phyloP scores from a whole-genome alignment of 2,113 vertebrate species.

The Chaetops frenatus region DNA sequence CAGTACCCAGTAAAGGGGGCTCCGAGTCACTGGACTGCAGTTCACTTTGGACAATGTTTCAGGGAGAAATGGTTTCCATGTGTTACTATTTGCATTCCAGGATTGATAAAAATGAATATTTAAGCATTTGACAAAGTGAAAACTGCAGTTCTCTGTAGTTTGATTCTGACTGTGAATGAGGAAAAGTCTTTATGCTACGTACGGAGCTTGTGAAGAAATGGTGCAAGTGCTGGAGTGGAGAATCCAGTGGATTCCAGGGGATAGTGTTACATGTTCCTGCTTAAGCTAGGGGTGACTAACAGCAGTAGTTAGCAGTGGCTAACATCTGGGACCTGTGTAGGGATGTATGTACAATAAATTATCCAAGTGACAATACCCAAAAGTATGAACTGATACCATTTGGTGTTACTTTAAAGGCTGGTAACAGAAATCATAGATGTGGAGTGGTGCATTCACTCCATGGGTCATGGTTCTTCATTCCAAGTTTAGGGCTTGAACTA shows the following conservation, averaged over 20 bases:
- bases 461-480: neutral
- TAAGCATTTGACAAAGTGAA: conserved; percentile 46
- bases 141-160: neutral
- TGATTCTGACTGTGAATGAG: neutral
- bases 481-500: neutral
- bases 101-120: neutral
- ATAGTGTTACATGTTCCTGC: neutral
- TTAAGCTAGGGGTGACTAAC: neutral
- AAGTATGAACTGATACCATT: neutral
- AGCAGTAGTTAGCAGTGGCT: neutral
- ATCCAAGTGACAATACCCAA: neutral
- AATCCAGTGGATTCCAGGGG: neutral
- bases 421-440: neutral
- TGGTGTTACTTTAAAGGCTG: neutral
- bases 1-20: neutral
- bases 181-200: rapidly evolving
- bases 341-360: neutral
- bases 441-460: neutral
- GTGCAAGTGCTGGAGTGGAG: neutral
- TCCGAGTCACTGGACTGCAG: neutral
- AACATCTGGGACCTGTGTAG: neutral
- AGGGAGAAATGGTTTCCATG: neutral
- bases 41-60: conserved; percentile 46
- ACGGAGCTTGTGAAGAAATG: neutral
- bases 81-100: neutral